phyloP scores from a whole-genome alignment of 2,113 vertebrate genomes.

The Natator depressus region DNA sequence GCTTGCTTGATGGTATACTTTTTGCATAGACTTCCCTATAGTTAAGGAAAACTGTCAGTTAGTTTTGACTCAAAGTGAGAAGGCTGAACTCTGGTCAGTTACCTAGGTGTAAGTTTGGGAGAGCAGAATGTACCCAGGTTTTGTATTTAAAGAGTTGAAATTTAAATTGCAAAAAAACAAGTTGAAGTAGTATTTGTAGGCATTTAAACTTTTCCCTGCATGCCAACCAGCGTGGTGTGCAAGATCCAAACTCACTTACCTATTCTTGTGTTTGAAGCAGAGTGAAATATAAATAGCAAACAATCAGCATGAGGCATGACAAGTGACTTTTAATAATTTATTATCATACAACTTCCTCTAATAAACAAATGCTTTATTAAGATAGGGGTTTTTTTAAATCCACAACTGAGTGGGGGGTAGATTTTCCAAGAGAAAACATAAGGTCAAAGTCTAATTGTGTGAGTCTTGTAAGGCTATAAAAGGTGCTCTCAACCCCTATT shows the following conservation, averaged over 20 bases:
- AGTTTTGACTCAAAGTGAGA: neutral
- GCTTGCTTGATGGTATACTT: constrained; percentile 16
- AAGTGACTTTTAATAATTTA: neutral
- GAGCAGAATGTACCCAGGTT: neutral
- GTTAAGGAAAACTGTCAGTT: constrained; percentile 1
- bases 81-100: neutral
- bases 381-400: neutral
- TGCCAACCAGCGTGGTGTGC: neutral
- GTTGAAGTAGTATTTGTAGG: neutral
- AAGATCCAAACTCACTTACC: neutral
- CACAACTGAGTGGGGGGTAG: neutral
- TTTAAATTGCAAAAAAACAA: neutral
- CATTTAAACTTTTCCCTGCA: constrained; percentile 1
- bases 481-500: neutral
- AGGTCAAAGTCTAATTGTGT: neutral
- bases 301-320: neutral
- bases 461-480: neutral
- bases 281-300: neutral
- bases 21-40: neutral
- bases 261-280: neutral
- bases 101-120: neutral
- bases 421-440: neutral
- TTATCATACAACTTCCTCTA: neutral
- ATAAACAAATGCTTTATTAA: neutral
- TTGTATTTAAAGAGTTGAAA: neutral